Evolutionary conservation across 2,113 vertebrate genomes (phyloP), one percentile per base, ranked within the genome.

Genomic region (Channa argus): DNA sequence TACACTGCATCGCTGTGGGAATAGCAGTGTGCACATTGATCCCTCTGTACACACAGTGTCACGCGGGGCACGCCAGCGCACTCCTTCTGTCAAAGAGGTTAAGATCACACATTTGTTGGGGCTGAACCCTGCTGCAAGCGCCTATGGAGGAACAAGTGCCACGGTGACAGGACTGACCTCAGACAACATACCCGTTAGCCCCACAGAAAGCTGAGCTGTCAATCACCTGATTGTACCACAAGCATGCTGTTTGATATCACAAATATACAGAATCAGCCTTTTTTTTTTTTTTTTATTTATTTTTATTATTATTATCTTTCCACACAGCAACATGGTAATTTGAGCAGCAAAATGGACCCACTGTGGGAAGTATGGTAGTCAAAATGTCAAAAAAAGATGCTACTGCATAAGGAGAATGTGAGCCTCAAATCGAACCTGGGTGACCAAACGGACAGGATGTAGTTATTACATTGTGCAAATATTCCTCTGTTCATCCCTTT

Each of bases 81-180:
- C 68, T 36, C 64, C 70, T 46, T 66, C 73, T 84, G 83, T 90
- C 84, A 81, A 15, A 8, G 78, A 89, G 88, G 88, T 90, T 87
- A 89, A 82, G 72, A 85, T 87, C 89, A 79, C 80, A 73, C 84
- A 84, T 86, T 83, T 82, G 82, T 83, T 8, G 36, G 44, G 55
- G 62, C 71, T 66, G 76, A 73, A 76, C 78, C 62, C 41, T 4
- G 5, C 13, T 14, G 73, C 65, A 11, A 54, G 52, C 60, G 83
- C 77, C 71, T 36, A 13, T 55, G 46, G 71, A 70, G 84, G 63
- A 82, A 67, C 79, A 74, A 11, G 45, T 68, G 82, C 72, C 24
- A 8, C 0, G 13, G 63, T 39, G 50, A 68, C 71, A 34, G 63
- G 65, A 54, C 61, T 84, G 82, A 86, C 84, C 82, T 83, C 67